phyloP scores from a whole-genome alignment of 2,113 vertebrate species.

The Chionodraco myersi region DNA sequence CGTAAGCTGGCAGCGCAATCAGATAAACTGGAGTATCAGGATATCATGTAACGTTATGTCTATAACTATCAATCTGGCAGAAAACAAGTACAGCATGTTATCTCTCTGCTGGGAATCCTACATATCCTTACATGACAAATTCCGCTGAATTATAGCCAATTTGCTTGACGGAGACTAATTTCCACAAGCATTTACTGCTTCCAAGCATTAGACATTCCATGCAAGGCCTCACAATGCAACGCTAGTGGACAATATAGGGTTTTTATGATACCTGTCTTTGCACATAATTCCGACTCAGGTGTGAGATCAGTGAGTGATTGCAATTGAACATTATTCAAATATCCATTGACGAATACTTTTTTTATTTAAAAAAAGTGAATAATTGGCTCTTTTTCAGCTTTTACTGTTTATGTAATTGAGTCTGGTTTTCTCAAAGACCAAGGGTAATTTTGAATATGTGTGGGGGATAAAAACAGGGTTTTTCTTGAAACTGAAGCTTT shows the following conservation, averaged over 20 bases:
- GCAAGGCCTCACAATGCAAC: slow-evolving; percentile 7
- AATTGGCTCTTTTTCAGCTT: slow-evolving; percentile 23
- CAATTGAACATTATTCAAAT: slow-evolving; percentile 12
- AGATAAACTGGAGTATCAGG: slow-evolving; percentile 35
- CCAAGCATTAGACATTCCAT: neutral
- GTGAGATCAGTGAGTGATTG: slow-evolving; percentile 5
- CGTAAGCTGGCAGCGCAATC: slow-evolving; percentile 39
- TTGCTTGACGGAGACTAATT: neutral
- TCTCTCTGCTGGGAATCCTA: neutral
- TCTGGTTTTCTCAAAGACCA: slow-evolving; percentile 14
- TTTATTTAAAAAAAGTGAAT: slow-evolving; percentile 35
- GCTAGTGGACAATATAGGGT: neutral
- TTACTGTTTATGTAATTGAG: slow-evolving; percentile 33
- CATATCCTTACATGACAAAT: slow-evolving; percentile 13
- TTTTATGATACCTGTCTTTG: slow-evolving; percentile 8
- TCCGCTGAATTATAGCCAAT: neutral
- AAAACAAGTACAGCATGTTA: slow-evolving; percentile 36
- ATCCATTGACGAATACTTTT: slow-evolving; percentile 29
- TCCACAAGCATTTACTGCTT: neutral
- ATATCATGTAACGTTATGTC: slow-evolving; percentile 37
- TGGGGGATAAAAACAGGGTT: neutral
- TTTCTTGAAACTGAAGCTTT: slow-evolving; percentile 5
- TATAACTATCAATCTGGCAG: slow-evolving; percentile 48
- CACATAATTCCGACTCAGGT: slow-evolving; percentile 16
- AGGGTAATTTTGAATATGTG: slow-evolving; percentile 45